Base-by-base conservation (phyloP, 1,140 invertebrate genomes). In the Sminthurides bifidus region DNA sequence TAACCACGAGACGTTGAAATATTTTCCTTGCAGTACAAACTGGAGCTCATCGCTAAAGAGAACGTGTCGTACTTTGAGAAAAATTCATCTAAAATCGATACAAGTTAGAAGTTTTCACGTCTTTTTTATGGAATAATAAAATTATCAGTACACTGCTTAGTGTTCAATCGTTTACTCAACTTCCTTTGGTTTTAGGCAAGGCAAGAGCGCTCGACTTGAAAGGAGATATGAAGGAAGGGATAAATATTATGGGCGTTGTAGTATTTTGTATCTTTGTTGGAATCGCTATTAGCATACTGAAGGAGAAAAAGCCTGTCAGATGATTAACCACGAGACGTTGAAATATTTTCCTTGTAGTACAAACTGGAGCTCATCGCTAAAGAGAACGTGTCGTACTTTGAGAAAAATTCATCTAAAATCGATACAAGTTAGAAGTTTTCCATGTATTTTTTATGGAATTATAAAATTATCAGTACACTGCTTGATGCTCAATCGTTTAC, bases 211-310 rank as follows among this genome's bases (percentile, higher is more conserved):
- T 8, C 33, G 8, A 10, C 8, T 35, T 58, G 31, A 33, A 44
- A 33, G 6, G 12, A 5, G 26, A 33, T 2, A 35, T 40, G 21
- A 52, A 41, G 2, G 6, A 23, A 15, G 57, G 57, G 33, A 59
- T 35, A 35, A 59, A 59, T 29, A 30, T 59, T 15, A 59, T 59
- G 57, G 57, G 57, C 23, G 26, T 59, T 3, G 50, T 59, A 2
- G 44, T 43, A 5, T 59, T 59, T 27, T 38, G 51, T 24, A 43
- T 38, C 10, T 43, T 52, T 15, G 24, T 59, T 5, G 57, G 41
- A 48, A 44, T 59, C 33, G 38, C 44, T 12, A 23, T 59, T 8
- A 52, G 26, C 37, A 54, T 40, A 35, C 12, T 59, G 33, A 38
- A 52, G 17, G 43, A 56, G 29, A 49, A 41, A 24, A n/a, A n/a